Evolutionary conservation across 92 coral and sea anemone species (phyloP), one percentile per base, ranked within the genome.

Genomic region (Zoanthus sociatus): DNA sequence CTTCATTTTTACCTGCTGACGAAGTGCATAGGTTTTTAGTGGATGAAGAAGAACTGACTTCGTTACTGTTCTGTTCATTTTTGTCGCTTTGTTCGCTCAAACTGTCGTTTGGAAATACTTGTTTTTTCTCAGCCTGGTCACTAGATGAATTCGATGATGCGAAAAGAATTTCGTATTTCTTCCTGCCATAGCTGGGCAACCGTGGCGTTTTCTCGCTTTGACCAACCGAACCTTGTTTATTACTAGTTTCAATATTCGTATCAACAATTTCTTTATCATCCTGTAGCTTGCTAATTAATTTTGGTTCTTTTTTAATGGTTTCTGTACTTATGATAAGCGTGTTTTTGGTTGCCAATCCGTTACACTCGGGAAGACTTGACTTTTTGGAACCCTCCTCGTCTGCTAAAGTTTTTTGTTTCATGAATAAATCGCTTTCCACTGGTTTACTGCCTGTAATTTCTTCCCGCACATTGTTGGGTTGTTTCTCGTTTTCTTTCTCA

Each of bases 81-180:
- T 47, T 68, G 8, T 44, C 46, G 45, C 21, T 44, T 42, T 81
- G 85, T 45, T 81, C 31, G 6, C 26, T 26, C 17, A 50, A 50
- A 50, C 55, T 5, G 12, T 50, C 7, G 7, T 50, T 50, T 50
- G 9, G 55, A 50, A 50, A 7, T 1, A 50, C 7, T 11, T 56
- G 58, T 48, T 14, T 66, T 20, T 47, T 68, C 18, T 44, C 61
- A 66, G 61, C 9, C 18, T 81, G 85, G 67, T 81, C 31, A 10
- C 47, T 46, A 32, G 87, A 54, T 58, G 79, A 42, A 18, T 58
- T 71, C 32, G 87, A 71, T 16, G 78, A 71, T 54, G 87, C 79
- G 71, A 84, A 84, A 21, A 84, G 87, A 72, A 84, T 73, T 42
- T 84, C 79, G 50, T 84, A 84, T 21, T 84, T 84, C 18, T 72